phyloP scores from a whole-genome alignment of 2,797 vertebrate genomes.

The Cuniculus paca region DNA sequence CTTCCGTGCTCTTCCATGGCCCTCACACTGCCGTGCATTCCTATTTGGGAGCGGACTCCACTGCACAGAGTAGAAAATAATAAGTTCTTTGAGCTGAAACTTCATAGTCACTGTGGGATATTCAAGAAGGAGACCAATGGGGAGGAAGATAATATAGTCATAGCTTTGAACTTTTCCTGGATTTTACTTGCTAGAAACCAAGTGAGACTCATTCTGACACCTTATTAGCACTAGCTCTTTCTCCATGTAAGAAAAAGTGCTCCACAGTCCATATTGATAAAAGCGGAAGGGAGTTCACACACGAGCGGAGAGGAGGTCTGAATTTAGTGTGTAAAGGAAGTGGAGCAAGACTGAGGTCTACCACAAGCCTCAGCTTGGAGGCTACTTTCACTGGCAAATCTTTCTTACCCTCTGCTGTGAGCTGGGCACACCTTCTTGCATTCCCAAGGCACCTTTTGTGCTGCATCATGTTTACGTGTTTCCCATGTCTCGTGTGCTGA shows the following conservation, averaged over 20 bases:
- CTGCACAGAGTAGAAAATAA: conserved; percentile 63
- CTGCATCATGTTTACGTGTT: not conserved
- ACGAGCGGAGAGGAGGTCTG: conserved; percentile 66
- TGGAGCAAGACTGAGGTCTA: conserved; percentile 45
- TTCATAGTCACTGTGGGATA: conserved; percentile 53
- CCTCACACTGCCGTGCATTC: conserved; percentile 45
- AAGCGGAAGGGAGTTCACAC: conserved; percentile 72
- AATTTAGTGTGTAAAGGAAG: conserved; percentile 7
- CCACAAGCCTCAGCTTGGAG: conserved; percentile 42
- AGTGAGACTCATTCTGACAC: conserved; percentile 72
- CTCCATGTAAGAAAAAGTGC: conserved; percentile 42
- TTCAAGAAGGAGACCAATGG: conserved; percentile 57
- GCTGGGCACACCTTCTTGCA: not conserved
- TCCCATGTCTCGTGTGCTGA: not conserved
- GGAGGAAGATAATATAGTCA: conserved; percentile 70
- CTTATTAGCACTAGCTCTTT: conserved; percentile 74
- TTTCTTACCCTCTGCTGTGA: conserved; percentile 11
- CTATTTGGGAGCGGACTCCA: conserved; percentile 6
- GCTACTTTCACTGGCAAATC: not conserved
- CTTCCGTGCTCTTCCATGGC: not conserved
- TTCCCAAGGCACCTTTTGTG: not conserved
- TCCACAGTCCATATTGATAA: conserved; percentile 69
- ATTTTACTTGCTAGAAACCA: conserved; percentile 73
- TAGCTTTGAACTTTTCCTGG: conserved; percentile 77
- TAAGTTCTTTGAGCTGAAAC: conserved; percentile 70